Evolutionary conservation across 2,888 invertebrate genomes (phyloP).

Genomic region (Machimus atricapillus): DNA sequence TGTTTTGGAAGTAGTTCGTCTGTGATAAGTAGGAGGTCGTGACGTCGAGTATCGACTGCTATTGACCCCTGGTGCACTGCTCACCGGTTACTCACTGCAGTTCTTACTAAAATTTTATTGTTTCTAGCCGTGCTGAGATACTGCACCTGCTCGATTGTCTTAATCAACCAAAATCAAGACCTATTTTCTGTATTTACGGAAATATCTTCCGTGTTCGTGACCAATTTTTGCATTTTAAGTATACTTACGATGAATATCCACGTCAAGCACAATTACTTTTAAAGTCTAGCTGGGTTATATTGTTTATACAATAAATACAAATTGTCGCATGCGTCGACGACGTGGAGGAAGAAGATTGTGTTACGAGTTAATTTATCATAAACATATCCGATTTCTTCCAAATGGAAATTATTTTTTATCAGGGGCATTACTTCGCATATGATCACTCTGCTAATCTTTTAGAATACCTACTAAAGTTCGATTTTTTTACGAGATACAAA

Average conservation of each 20-base stretch:
- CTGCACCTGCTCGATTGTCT: neutral
- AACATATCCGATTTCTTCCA: neutral
- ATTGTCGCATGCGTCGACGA: neutral
- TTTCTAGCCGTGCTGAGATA: neutral
- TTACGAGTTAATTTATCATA: neutral
- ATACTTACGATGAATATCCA: neutral
- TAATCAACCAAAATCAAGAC: neutral
- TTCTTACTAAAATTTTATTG: neutral
- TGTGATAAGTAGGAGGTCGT: neutral
- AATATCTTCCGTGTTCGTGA: slow-evolving; percentile 4
- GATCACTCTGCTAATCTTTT: neutral
- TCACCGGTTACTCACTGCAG: neutral
- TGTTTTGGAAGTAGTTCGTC: neutral
- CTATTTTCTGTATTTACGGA: neutral
- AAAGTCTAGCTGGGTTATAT: neutral
- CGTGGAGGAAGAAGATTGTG: neutral
- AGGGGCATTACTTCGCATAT: neutral
- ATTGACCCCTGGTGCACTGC: neutral
- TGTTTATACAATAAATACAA: neutral
- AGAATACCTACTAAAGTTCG: too few species aligned
- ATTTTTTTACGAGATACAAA: too few species aligned
- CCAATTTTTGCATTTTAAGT: neutral
- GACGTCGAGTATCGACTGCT: neutral
- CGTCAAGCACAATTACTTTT: neutral
- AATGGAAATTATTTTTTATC: neutral